A percentile compares a stretch with the other conserved stretches of the same genome.
These are phyloP conservation scores for Drosophila sordidula DNA, from an alignment of 2,888 invertebrate genomes.

Conservation along the genomic window DNA sequence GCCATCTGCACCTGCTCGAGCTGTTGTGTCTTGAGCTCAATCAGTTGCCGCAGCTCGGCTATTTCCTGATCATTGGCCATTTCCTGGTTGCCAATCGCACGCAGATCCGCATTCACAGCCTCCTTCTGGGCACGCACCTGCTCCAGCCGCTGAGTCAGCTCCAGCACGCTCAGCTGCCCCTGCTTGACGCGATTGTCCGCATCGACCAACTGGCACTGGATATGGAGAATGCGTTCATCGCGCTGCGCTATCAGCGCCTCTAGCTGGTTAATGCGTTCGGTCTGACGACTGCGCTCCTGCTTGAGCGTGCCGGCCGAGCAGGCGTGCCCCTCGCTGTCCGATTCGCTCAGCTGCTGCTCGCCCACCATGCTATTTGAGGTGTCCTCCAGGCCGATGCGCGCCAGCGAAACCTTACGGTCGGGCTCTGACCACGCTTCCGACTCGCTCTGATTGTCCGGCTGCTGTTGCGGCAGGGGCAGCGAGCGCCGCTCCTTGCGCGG, in stretches of 20 bases:
- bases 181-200: conserved; percentile 83
- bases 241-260: conserved; percentile 84
- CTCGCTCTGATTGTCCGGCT: conserved; percentile 86
- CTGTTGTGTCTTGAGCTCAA: conserved; percentile 52
- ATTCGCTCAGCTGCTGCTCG: conserved; percentile 63
- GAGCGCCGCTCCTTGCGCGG: conserved; percentile 82
- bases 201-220: conserved; percentile 83
- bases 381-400: conserved; percentile 90
- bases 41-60: conserved; percentile 42
- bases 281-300: conserved; percentile 73
- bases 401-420: conserved; percentile 92
- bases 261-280: conserved; percentile 85
- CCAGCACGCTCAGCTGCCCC: conserved; percentile 80
- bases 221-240: conserved; percentile 84
- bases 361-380: conserved; percentile 66
- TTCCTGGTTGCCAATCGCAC: conserved; percentile 63
- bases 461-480: conserved; percentile 68
- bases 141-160: conserved; percentile 75
- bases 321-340: conserved; percentile 82
- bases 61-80: conserved; percentile 48
- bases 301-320: conserved; percentile 37
- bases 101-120: conserved; percentile 75
- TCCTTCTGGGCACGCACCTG: conserved; percentile 76
- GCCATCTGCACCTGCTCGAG: conserved; percentile 84
- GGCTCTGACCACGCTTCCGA: conserved; percentile 96